A percentile compares a stretch with the other conserved stretches of the same genome.
Conservation (phyloP, 1,140 invertebrate species). For the Cotesia typhae region DNA sequence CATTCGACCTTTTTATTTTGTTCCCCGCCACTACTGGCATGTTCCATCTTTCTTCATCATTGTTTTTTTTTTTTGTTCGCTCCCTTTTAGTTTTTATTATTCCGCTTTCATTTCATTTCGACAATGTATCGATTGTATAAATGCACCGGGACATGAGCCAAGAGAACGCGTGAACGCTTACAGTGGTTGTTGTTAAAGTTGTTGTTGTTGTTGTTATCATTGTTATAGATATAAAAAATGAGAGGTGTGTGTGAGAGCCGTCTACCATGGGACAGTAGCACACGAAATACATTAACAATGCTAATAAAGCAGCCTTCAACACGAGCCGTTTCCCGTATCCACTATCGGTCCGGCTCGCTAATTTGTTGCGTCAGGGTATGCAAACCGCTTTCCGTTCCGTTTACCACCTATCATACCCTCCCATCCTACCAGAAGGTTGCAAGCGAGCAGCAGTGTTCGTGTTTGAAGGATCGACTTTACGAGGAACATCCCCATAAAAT, state of each 20-base stretch:
- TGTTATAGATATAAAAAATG: no score
- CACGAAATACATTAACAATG: slow-evolving; percentile 47
- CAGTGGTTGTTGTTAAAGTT: no score
- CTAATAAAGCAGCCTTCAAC: slow-evolving; percentile 46
- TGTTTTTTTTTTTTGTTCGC: background rate
- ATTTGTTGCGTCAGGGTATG: slow-evolving; percentile 42
- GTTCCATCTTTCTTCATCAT: background rate
- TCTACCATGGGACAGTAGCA: slow-evolving; percentile 12
- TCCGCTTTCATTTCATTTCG: background rate
- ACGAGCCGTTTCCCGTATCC: slow-evolving; percentile 38
- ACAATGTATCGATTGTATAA: slow-evolving; percentile 17
- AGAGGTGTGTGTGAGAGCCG: background rate
- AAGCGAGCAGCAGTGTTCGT: slow-evolving; percentile 11
- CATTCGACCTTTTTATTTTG: background rate
- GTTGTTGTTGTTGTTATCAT: no score
- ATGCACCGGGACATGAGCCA: slow-evolving; percentile 9
- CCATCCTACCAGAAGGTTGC: background rate
- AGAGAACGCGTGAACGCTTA: background rate
- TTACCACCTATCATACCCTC: slow-evolving; percentile 32
- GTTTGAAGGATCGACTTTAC: slow-evolving; percentile 42
- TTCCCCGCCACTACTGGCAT: background rate
- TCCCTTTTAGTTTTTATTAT: background rate
- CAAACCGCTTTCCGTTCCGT: slow-evolving; percentile 42
- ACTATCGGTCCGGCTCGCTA: slow-evolving; percentile 44
- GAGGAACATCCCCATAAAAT: slow-evolving; percentile 32